phyloP scores from a whole-genome alignment of 2,113 vertebrate genomes.

The Hyperopisus bebe region DNA sequence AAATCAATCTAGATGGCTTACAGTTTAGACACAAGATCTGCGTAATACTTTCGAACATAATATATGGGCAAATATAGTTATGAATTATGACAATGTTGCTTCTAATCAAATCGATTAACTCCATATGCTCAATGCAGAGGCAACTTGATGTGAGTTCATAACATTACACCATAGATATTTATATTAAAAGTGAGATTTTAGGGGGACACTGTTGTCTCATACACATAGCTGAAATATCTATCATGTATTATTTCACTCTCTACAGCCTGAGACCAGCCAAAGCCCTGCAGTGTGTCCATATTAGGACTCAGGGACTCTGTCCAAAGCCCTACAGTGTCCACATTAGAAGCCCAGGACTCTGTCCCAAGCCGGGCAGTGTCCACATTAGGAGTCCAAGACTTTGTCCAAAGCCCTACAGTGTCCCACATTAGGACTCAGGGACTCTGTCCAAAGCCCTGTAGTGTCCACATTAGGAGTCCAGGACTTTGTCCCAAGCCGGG shows the following conservation, averaged over 20 bases:
- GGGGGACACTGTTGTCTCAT: background rate
- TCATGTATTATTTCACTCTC: background rate
- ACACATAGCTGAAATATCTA: background rate
- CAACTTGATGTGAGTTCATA: background rate
- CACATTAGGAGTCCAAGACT: background rate
- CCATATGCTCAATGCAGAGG: background rate
- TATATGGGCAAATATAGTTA: background rate
- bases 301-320: background rate
- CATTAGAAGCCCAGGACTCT: background rate
- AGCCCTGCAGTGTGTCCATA: background rate
- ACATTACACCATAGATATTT: background rate
- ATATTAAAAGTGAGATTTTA: background rate
- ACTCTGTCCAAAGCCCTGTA: background rate
- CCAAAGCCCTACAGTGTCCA: background rate
- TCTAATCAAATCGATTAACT: background rate
- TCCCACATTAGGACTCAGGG: background rate
- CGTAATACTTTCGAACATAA: background rate
- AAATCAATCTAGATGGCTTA: conserved; percentile 8
- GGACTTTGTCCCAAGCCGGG: background rate
- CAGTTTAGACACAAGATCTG: background rate
- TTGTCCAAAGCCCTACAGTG: background rate
- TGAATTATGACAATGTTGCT: background rate
- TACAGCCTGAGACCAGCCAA: background rate
- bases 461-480: background rate
- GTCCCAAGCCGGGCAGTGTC: background rate